Percentiles rank a stretch among this genome's conserved stretches.
Evolutionary conservation across 1,140 invertebrate genomes (phyloP).

Genomic region (Drosophila arizonae): DNA sequence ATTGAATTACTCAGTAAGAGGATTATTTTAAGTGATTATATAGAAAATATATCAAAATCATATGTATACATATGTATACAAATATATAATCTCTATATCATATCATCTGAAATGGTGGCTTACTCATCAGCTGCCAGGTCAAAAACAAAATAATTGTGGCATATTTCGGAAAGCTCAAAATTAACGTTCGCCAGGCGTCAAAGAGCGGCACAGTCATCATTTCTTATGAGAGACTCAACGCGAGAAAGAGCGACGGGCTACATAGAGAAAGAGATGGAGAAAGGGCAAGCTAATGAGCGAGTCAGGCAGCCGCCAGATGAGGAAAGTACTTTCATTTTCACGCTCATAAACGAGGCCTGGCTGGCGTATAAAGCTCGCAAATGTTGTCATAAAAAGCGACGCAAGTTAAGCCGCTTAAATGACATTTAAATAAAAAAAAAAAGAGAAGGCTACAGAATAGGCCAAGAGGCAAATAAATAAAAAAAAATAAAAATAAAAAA

Average conservation of each 20-base stretch:
- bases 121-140: constrained; percentile 25
- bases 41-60: neutral
- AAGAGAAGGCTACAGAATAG: constrained; percentile 40
- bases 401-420: constrained; percentile 74
- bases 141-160: constrained; percentile 59
- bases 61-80: neutral
- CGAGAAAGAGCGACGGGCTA: neutral
- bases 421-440: constrained; percentile 71
- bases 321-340: constrained; percentile 79
- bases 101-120: constrained; percentile 15
- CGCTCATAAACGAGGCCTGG: constrained; percentile 67
- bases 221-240: constrained; percentile 37
- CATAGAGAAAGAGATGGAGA: constrained; percentile 22
- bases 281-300: constrained; percentile 13
- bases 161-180: constrained; percentile 64
- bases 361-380: constrained; percentile 59
- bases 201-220: constrained; percentile 57
- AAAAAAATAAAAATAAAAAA: constrained; percentile 20
- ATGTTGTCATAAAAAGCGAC: constrained; percentile 63
- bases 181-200: constrained; percentile 46
- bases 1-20: neutral
- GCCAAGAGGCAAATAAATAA: constrained; percentile 48
- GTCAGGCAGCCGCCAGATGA: constrained; percentile 31
- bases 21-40: too few relatives aligned
- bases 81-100: neutral